Conservation (phyloP, 2,888 invertebrate species). For the Xylota sylvarum region DNA sequence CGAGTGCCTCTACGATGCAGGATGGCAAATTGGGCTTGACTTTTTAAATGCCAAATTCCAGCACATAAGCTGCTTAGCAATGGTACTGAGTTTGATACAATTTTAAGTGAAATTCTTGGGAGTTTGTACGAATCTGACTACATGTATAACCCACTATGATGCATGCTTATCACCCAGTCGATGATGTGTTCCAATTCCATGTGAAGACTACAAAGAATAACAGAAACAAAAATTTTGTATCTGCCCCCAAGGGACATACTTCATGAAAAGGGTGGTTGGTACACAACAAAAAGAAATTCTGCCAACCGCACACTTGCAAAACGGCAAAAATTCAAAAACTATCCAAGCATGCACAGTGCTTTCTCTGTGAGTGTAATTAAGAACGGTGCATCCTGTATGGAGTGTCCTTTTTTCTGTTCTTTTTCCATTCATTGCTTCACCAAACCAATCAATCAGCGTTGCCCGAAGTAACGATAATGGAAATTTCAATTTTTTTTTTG, state of each 20-base stretch:
- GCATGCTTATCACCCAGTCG: too few relatives aligned
- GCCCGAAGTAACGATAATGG: slow-evolving; percentile 18
- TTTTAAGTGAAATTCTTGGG: background rate
- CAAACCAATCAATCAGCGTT: slow-evolving; percentile 21
- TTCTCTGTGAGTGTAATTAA: slow-evolving; percentile 18
- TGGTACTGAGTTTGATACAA: background rate
- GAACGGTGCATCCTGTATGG: background rate
- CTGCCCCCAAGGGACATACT: background rate
- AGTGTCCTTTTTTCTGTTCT: slow-evolving; percentile 1
- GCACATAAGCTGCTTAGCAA: background rate
- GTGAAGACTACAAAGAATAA: background rate
- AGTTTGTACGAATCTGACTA: background rate
- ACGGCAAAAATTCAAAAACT: slow-evolving; percentile 4
- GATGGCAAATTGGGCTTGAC: too few relatives aligned
- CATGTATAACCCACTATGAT: too few relatives aligned
- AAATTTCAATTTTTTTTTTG: slow-evolving; percentile 10
- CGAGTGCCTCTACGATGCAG: too few relatives aligned
- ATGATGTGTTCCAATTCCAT: background rate
- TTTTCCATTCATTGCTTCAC: slow-evolving; percentile 1
- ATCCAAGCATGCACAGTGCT: background rate
- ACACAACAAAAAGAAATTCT: background rate
- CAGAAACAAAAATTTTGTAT: background rate
- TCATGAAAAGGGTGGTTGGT: background rate
- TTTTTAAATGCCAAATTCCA: background rate
- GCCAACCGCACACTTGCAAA: background rate